Evolutionary conservation across 2,888 invertebrate species (phyloP), one percentile per base, ranked within the genome.

Genomic region (Operophtera brumata): DNA sequence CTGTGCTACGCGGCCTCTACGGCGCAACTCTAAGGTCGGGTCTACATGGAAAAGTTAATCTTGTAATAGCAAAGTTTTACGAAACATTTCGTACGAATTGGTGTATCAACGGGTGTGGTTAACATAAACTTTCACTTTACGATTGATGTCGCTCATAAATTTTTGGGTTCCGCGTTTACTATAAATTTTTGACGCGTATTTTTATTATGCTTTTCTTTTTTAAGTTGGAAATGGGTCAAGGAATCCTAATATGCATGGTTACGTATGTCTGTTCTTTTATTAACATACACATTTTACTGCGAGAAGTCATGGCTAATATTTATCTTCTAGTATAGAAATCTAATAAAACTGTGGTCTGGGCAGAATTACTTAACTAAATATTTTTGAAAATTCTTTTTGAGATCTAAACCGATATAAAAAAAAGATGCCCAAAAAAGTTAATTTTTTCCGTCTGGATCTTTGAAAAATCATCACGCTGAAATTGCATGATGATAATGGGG

Each of bases 21-120:
- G 65, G 86, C 86, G 86, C 86, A 86, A 82, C 78, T 76, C 78
- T 75, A 67, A 66, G 67, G 72, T 71, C 61, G 59, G 59, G 47
- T 59, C 41, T 52, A 69, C 65, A 66, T 42, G 49, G 45, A 30
- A 55, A 61, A 64, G 57, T 77, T 77, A 74, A 77, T 79, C 75
- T 76, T 72, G 69, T 70, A 67, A 71, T 70, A 71, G 66, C 62
- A 66, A 71, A 70, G 67, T 77, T 78, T 61, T 54, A 63, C 58
- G 60, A 65, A 68, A 70, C 69, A 65, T 67, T 69, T 70, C 54
- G 57, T 64, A 60, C 52, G 63, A 61, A 67, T 63, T 62, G 57
- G 58, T 62, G 59, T 66, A 67, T 66, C 60, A 63, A 55, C 65
- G 63, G 56, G 55, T 64, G 61, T 57, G 59, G 62, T 58, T 55